A percentile compares a stretch with the other conserved stretches of the same genome.
Conservation (phyloP, 2,888 invertebrate genomes). For the Leucania comma region DNA sequence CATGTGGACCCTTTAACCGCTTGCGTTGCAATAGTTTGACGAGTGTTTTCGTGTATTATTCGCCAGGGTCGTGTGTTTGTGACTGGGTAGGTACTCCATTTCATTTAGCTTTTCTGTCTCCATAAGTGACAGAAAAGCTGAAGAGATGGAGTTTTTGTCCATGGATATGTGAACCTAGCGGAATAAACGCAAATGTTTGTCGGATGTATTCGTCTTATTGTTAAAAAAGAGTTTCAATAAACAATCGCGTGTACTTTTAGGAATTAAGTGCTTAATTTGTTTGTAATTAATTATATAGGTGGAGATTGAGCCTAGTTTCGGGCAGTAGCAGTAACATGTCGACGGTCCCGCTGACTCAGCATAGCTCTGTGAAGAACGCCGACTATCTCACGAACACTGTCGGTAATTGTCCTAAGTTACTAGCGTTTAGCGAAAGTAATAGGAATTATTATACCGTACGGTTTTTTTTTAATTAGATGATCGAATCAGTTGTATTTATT, state of each 20-base stretch:
- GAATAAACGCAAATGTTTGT: too few species aligned
- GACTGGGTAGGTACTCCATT: too few species aligned
- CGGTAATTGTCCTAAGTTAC: slow-evolving; percentile 41
- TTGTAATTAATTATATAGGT: slow-evolving; percentile 35
- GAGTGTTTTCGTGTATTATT: too few species aligned
- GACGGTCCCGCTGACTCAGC: slow-evolving; percentile 81
- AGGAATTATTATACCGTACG: not conserved
- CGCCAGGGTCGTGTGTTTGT: too few species aligned
- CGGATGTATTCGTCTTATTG: too few species aligned
- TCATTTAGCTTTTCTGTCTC: too few species aligned
- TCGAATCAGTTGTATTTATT: not conserved
- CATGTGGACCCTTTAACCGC: too few species aligned
- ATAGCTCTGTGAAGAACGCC: slow-evolving; percentile 75
- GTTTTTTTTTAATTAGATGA: not conserved
- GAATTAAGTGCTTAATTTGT: slow-evolving; percentile 38
- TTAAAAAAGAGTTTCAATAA: not conserved
- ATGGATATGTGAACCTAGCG: too few species aligned
- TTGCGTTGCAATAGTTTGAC: too few species aligned
- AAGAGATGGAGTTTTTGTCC: too few species aligned
- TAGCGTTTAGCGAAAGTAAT: slow-evolving; percentile 33
- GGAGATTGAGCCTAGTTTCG: slow-evolving; percentile 39
- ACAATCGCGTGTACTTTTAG: slow-evolving; percentile 12
- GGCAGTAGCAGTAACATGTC: slow-evolving; percentile 68
- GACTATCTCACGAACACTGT: slow-evolving; percentile 78
- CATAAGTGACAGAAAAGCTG: too few species aligned